Evolutionary conservation across 2,888 invertebrate genomes (phyloP), one percentile per base, ranked within the genome.

Genomic region (Heliconius erato): DNA sequence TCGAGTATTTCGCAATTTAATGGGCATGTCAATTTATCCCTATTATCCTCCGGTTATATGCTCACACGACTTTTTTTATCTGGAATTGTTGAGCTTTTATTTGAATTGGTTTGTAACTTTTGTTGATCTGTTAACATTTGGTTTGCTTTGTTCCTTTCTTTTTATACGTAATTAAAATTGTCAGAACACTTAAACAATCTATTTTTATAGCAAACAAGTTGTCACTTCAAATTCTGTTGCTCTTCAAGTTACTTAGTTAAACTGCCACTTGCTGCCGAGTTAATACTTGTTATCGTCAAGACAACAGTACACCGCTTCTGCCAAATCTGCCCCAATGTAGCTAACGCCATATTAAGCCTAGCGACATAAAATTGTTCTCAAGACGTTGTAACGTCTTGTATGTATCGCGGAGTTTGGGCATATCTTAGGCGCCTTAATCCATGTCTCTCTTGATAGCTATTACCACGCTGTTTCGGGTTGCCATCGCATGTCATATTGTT

Each of bases 291-390:
- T 78, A 78, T 68, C 78, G 67, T 82, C 40, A 76, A 69, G 44
- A 40, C 74, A 63, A 74, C 35, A 69, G 63, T 63, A 49, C 76
- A 77, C 69, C 35, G 49, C 77, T 74, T 80, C 74, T 63, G 80
- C 79, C 69, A 84, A 84, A 80, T 79, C 74, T 69, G 59, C 49
- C 54, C 67, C n/a, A 54, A 72, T 69, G 74, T 77, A 74, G 74
- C 84, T 82, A 74, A 82, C 49, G 74, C 76, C 65, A 26, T 78
- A 65, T 79, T 82, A 84, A 84, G 81, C 84, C 82, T 49, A 74
- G 83, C 82, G 74, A 84, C 84, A 83, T 85, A 83, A 81, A 83
- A 84, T 79, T 81, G 78, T 54, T 79, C 82, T 85, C 82, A 71
- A 84, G 83, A 40, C 81, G 74, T 77, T 65, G 77, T 81, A 85